A percentile compares a stretch with the other conserved stretches of the same genome.
Evolutionary conservation across 92 coral and sea anemone species (phyloP).

Genomic region (Bergia puertoricense): DNA sequence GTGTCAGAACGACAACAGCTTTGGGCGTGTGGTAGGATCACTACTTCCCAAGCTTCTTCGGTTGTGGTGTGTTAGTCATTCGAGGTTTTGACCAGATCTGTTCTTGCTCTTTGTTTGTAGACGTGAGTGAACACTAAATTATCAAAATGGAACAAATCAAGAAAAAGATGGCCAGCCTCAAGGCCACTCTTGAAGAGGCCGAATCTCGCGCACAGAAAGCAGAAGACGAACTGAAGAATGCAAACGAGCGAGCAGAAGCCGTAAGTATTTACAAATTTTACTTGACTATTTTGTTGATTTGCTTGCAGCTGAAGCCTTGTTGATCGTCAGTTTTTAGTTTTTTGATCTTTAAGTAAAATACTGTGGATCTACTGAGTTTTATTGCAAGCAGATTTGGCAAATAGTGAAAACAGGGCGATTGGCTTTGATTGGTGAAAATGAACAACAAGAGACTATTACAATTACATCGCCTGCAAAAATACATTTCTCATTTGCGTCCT

Average conservation of each 20-base stretch:
- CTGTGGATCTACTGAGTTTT: conserved; percentile 14
- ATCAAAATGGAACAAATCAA: conserved; percentile 95
- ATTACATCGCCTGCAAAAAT: not conserved
- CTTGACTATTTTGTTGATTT: not conserved
- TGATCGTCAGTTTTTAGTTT: not conserved
- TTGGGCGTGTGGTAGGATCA: conserved; percentile 65
- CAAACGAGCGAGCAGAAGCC: conserved; percentile 72
- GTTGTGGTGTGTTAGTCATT: conserved; percentile 29
- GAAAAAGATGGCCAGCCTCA: conserved; percentile 96
- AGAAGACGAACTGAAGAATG: conserved; percentile 74
- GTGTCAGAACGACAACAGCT: conserved; percentile 32
- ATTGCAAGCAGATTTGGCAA: conserved; percentile 18
- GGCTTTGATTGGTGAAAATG: conserved; percentile 34
- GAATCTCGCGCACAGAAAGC: conserved; percentile 79
- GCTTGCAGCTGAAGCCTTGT: conserved; percentile 16
- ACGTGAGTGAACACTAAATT: conserved; percentile 54
- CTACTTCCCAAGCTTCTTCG: conserved; percentile 41
- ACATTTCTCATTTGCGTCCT: not conserved
- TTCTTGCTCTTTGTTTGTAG: conserved; percentile 56
- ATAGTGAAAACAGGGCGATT: conserved; percentile 9
- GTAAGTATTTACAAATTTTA: conserved; percentile 52
- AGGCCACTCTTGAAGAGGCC: conserved; percentile 79
- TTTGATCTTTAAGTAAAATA: not conserved
- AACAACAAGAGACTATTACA: not conserved
- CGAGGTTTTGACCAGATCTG: conserved; percentile 34